Evolutionary conservation across 2,113 vertebrate genomes (phyloP).

Genomic region (Misgurnus anguillicaudatus): DNA sequence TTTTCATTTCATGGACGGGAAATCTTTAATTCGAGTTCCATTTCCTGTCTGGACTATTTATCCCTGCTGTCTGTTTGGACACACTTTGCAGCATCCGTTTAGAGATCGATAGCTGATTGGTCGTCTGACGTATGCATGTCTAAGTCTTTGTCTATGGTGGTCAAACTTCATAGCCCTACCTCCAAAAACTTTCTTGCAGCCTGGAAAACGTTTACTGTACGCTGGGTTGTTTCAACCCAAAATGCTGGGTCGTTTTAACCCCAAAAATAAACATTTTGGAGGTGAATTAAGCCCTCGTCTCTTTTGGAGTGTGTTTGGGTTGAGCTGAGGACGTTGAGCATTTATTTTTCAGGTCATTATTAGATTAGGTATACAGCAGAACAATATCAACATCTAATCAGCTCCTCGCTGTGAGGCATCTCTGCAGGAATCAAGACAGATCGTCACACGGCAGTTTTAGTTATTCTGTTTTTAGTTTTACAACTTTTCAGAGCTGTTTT

Average conservation of each 20-base stretch:
- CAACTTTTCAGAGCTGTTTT: conserved; percentile 5
- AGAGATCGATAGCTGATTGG: conserved; percentile 60
- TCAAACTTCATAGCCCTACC: not conserved
- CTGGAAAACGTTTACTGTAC: not conserved
- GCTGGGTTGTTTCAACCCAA: no score
- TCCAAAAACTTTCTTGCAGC: not conserved
- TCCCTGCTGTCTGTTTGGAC: conserved; percentile 51
- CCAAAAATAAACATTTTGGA: not conserved
- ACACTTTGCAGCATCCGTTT: conserved; percentile 15
- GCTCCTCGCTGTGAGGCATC: not conserved
- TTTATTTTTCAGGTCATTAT: not conserved
- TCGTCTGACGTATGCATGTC: not conserved
- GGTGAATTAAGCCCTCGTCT: not conserved
- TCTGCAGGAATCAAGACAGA: conserved; percentile 6
- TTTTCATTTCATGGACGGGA: conserved; percentile 70
- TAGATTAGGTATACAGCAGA: not conserved
- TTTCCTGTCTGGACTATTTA: conserved; percentile 55
- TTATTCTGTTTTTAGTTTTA: no score
- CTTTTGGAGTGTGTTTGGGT: not conserved
- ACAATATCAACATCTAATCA: conserved; percentile 22
- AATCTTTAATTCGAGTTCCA: conserved; percentile 67
- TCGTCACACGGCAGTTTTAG: not conserved
- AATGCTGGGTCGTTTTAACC: no score
- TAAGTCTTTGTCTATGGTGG: no score
- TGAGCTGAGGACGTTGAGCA: not conserved